Conservation (phyloP, 2,113 vertebrate genomes). For the Chrysemys picta region DNA sequence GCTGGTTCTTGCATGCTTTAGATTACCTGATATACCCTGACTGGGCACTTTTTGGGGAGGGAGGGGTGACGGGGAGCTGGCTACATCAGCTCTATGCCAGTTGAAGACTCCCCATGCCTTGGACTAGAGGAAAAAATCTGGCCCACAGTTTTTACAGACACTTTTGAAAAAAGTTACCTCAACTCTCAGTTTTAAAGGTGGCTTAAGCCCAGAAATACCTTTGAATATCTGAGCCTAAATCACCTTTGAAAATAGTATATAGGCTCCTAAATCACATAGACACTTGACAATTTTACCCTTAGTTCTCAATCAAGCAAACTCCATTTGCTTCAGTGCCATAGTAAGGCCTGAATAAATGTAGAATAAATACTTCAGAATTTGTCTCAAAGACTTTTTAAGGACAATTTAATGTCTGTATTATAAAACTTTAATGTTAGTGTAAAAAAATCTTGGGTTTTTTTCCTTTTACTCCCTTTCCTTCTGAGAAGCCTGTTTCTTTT, state of each 20-base stretch:
- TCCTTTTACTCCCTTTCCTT: conserved; percentile 42
- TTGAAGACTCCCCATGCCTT: background rate
- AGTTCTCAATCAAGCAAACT: background rate
- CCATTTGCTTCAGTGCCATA: background rate
- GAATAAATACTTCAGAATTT: conserved; percentile 35
- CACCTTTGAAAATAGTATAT: background rate
- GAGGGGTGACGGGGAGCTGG: background rate
- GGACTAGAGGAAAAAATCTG: background rate
- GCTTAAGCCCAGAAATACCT: background rate
- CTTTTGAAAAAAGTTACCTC: background rate
- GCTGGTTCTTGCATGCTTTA: background rate
- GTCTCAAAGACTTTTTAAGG: conserved; percentile 4
- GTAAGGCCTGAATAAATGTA: background rate
- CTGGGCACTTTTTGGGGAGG: background rate
- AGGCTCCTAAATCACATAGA: background rate
- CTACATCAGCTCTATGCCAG: background rate
- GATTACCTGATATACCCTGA: background rate
- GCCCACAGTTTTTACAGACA: background rate
- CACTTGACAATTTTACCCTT: background rate
- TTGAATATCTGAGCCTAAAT: background rate
- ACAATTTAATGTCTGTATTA: conserved; percentile 67
- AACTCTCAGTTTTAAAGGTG: background rate
- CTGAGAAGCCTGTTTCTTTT: conserved; percentile 63
- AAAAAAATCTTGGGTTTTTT: conserved; percentile 66
- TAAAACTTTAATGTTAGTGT: conserved; percentile 61